Evolutionary conservation across 2,797 vertebrate genomes (phyloP).

Genomic region (Benthosema pterotum): DNA sequence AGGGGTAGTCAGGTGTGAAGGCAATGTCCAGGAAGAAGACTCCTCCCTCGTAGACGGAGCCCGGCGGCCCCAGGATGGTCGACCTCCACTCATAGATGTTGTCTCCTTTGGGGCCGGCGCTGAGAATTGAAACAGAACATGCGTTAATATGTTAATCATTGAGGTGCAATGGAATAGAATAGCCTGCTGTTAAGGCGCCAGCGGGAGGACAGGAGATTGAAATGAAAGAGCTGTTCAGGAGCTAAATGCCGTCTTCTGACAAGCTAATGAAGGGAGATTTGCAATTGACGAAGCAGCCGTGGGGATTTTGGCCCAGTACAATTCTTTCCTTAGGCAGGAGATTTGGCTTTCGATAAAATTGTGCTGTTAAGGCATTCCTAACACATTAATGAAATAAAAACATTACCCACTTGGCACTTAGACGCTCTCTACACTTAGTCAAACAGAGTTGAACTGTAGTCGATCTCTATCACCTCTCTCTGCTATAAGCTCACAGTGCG

Average conservation of each 20-base stretch:
- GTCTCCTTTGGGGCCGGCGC: conserved; percentile 89
- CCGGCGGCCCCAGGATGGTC: conserved; percentile 89
- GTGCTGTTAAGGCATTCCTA: conserved; percentile 10
- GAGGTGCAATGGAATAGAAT: conserved; percentile 7
- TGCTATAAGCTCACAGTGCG: no score
- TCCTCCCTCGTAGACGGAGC: conserved; percentile 89
- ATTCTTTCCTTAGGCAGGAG: conserved; percentile 28
- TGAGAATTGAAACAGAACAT: conserved; percentile 61
- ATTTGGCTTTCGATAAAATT: conserved; percentile 42
- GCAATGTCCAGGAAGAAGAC: conserved; percentile 91
- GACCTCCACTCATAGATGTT: conserved; percentile 92
- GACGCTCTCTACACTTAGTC: not conserved
- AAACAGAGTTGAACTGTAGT: not conserved
- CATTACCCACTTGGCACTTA: not conserved
- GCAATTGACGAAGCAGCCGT: conserved; percentile 29
- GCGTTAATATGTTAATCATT: conserved; percentile 56
- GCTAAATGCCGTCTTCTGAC: conserved; percentile 47
- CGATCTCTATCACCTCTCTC: not conserved
- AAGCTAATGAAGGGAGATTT: conserved; percentile 56
- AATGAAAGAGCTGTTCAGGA: conserved; percentile 22
- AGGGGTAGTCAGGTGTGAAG: conserved; percentile 90
- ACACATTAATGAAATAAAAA: conserved; percentile 6
- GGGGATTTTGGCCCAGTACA: conserved; percentile 28
- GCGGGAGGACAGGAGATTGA: conserved; percentile 31
- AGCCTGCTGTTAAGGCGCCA: conserved; percentile 38